Base-by-base conservation (phyloP, 2,797 vertebrate genomes). In the Oryzias dopingdopingensis region DNA sequence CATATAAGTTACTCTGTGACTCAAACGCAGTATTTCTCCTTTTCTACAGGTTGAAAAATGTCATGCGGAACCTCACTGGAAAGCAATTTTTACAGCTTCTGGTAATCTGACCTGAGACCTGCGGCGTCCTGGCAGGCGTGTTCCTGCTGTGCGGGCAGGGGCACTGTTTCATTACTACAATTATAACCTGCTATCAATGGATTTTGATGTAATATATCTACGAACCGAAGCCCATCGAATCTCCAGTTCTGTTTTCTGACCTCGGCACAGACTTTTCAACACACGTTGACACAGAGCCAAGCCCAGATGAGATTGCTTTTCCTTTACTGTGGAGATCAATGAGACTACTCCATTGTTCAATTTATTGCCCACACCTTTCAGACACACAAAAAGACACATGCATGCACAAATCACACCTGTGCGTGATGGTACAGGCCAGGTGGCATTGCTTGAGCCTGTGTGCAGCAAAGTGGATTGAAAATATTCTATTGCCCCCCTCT, bases 291-390 rank as follows among this genome's bases (percentile, higher is more conserved):
- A 40, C 15, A 49, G 32, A 81, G 37, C 48, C 47, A 42, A 56
- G 69, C 57, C 41, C 57, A 56, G 67, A 82, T 80, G 85, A 86
- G 84, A 90, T 86, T 86, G 86, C 78, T 88, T 90, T 86, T 88
- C 76, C 81, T 82, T 81, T 67, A 80, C 83, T 82, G 82, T 86
- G 82, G 70, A 88, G 84, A 88, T 88, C 85, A 89, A 87, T 89
- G 75, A 80, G 65, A 59, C 52, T 59, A 72, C 77, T 79, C 82
- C 76, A 89, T 87, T 70, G 68, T 74, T 87, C 85, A 89, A 85
- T 86, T 83, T 87, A 83, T 82, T 80, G 73, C 67, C 59, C 57
- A 68, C 67, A 67, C 70, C 70, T 59, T 80, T 65, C 60, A 57
- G 76, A 74, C 72, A 74, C 56, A 42, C 50, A 44, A 44, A 26